Evolutionary conservation across 1,140 invertebrate genomes (phyloP).

Genomic region (Trichonephila clavipes): DNA sequence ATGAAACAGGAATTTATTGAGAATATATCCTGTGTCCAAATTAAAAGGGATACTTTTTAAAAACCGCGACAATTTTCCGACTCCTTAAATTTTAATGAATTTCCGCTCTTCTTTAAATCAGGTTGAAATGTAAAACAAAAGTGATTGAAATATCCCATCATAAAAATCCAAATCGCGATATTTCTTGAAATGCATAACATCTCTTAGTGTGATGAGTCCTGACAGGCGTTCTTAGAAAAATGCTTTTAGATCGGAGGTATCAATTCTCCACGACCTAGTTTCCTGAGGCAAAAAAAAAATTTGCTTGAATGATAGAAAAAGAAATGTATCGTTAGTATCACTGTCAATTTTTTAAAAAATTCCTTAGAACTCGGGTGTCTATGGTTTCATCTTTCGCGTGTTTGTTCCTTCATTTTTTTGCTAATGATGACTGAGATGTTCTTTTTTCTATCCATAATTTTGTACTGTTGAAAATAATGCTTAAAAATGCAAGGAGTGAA

Average conservation of each 20-base stretch:
- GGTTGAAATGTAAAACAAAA: too few relatives aligned
- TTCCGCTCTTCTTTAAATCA: too few relatives aligned
- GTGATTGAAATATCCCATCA: too few relatives aligned
- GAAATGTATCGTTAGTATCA: not conserved
- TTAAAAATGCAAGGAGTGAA: too few relatives aligned
- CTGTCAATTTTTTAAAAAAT: not conserved
- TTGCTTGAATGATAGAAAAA: not conserved
- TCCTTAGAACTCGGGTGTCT: not conserved
- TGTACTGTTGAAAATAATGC: too few relatives aligned
- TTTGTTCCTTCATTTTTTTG: not conserved
- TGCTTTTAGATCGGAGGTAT: not conserved
- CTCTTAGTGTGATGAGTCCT: not conserved
- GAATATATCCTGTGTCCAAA: too few relatives aligned
- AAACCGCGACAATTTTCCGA: too few relatives aligned
- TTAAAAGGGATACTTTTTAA: too few relatives aligned
- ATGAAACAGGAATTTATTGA: too few relatives aligned
- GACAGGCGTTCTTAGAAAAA: not conserved
- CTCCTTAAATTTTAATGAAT: too few relatives aligned
- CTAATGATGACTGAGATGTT: too few relatives aligned
- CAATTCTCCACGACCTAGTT: not conserved
- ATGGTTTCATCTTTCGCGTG: not conserved
- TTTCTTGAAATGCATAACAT: not conserved
- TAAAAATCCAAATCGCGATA: not conserved
- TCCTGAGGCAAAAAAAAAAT: not conserved
- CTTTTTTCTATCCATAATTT: too few relatives aligned